Base-by-base conservation (phyloP, 2,113 vertebrate genomes). In the Lophius piscatorius region DNA sequence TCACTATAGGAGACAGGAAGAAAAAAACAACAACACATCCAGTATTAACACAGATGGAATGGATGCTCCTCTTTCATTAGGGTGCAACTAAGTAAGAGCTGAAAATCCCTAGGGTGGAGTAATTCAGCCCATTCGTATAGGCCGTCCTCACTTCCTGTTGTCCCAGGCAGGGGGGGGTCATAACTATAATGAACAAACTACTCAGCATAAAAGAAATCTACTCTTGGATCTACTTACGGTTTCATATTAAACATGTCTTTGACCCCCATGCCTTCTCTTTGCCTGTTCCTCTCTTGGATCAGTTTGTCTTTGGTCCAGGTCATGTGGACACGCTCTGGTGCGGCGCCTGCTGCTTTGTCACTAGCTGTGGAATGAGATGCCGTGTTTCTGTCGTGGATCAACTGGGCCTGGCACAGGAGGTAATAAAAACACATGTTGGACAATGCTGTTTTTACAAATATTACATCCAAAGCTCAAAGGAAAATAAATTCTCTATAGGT, bases 281-380 rank as follows among this genome's bases (percentile, higher is more conserved):
- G 90, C 76, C 88, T 94, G 81, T 92, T 88, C 62, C 92, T 94
- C 81, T 98, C 96, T 0, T 89, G 82, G 0, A 87, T 41, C 56
- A 95, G 84, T 63, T 96, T 98, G 49, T 99, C 95, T 90, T 97
- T 96, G 11, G 97, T 99, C 97, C 96, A 99, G 14, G 97, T 99
- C 96, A 98, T 98, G 12, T 98, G 96, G 61, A 97, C 91, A 6
- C 84, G 90, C 46, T 97, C 94, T 0, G 93, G 87, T 0, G 70
- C 16, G 38, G 86, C 50, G 12, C 81, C 41, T 4, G 51, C 59
- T 1, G 84, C 82, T 34, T 78, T 89, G 42, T 88, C 89, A 0
- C 50, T 85, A 0, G 51, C 36, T 0, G 81, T 4, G 0, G 87
- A 87, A 14, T 91, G 96, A 0, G 93, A 91, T 0, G 93, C 94